Conservation (phyloP, 2,797 vertebrate species). For the Sebastes oblongus region DNA sequence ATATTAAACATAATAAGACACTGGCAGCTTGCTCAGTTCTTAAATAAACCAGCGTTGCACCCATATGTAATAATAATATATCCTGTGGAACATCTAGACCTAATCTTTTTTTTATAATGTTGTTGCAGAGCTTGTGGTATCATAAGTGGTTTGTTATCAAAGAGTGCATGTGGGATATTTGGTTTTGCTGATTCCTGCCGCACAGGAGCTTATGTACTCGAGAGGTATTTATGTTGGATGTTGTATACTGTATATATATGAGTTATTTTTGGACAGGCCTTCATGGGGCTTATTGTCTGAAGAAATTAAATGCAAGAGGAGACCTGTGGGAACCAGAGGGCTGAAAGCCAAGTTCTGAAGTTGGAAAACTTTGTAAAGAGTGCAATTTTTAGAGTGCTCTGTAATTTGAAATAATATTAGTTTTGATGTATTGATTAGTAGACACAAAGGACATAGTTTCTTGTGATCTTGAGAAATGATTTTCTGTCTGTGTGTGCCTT, state of each 20-base stretch:
- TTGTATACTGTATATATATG: neutral
- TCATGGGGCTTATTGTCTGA: neutral
- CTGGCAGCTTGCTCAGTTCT: neutral
- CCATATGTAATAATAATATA: too few relatives aligned
- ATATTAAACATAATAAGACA: neutral
- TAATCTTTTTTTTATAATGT: neutral
- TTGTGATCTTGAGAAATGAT: conserved; percentile 3
- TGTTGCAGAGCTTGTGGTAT: neutral
- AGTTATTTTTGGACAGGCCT: conserved; percentile 41
- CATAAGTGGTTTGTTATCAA: conserved; percentile 5
- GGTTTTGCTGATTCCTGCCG: neutral
- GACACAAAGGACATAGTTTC: conserved; percentile 1
- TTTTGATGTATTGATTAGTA: conserved; percentile 14
- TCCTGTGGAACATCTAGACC: neutral
- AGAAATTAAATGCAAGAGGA: conserved; percentile 24
- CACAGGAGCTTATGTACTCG: conserved; percentile 7
- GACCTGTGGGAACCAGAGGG: conserved; percentile 26
- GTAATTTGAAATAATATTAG: neutral
- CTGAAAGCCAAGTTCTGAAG: conserved; percentile 29
- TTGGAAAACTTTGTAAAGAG: neutral
- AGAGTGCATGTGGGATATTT: neutral
- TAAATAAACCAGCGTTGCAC: neutral
- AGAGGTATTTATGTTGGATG: conserved; percentile 34
- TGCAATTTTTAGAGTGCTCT: neutral
- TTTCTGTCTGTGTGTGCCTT: conserved; percentile 23